Evolutionary conservation across 2,888 invertebrate genomes (phyloP), one percentile per base, ranked within the genome.

Genomic region (Autographa pulchrina): DNA sequence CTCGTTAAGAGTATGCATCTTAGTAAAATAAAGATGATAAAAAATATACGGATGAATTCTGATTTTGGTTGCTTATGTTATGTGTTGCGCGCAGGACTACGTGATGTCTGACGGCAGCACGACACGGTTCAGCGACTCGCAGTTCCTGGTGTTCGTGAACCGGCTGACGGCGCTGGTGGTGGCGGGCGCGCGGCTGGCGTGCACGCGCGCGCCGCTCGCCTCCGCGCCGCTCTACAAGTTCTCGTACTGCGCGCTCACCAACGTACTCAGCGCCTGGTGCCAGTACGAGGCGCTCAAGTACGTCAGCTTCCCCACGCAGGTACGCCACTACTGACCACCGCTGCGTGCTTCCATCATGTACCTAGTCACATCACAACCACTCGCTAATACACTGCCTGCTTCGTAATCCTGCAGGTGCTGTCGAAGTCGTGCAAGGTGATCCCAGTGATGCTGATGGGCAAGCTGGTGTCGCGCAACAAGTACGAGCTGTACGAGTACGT

Each of bases 241-340:
- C 94, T 98, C 98, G 0, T 99, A 98, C 96, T 99, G 99, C 89
- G 99, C 99, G 5, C 97, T 99, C 87, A 99, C 99, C 18, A 99
- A 99, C 93, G 98, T 99, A 79, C 97, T 99, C 97, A 99, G 99
- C 91, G 99, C 99, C 62, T 99, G 99, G 99, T 99, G 99, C 93
- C 99, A 99, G 94, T 99, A 99, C 91, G 99, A 99, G 94, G 99
- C 99, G 31, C 96, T 99, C 61, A 99, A 99, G 92, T 99, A 98
- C 93, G 99, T 99, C 87, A 99, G 98, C 89, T 99, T 99, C 92
- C 99, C 99, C 2, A 99, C 99, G 62, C 99, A 99, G 96, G 99
- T 98, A 41, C 41, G 20, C 6, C 11, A 35, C 20, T 0, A 6
- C 7, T 11, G 20, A 14, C 62, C 1, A 16, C 1, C 7, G 6